Base-by-base conservation (phyloP, 2,888 invertebrate genomes). In the Conus canariensis region DNA sequence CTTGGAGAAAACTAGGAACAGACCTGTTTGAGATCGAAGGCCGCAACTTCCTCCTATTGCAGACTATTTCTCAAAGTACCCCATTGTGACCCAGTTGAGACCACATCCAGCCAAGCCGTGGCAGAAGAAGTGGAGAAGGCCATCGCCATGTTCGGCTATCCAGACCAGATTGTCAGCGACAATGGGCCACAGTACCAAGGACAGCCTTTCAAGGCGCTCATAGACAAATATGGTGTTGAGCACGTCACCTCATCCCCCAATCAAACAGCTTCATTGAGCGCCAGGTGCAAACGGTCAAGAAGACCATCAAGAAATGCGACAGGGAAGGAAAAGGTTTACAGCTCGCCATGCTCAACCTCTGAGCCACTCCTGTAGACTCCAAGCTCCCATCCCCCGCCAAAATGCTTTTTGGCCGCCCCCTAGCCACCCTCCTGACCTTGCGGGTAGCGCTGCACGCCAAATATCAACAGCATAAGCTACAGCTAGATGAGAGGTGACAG, bases 41-140 rank as follows among this genome's bases (percentile, higher is more conserved):
- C 12, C 58, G 25, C 6, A 8, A 25, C 8, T 74, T 56, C 56
- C 70, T 88, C 56, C 64, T 88, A 88, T 88, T 4, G 12, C n/a
- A 1, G 88, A 88, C 58, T 74, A 74, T 12, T 88, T 74, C 77
- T 88, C 74, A 22, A 74, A 88, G 14, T 88, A 74, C 58, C 60
- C 67, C 9, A 14, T 67, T 16, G n/a, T 86, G 4, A 45, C 16
- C 5, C 7, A 60, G 10, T 0, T 86, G 30, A 60, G 8, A 64
- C 16, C 4, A 86, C 64, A 1, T 30, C 86, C 9, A 58, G 45
- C 58, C 25, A 45, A 9, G 58, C n/a, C 8, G 5, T 56, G 6
- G 14, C 87, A 0, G n/a, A 74, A 16, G n/a, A 56, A 30, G 30
- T 87, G 12, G 74, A 45, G 19, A 60, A 86, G 7, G 2, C 30